Evolutionary conservation across 2,113 vertebrate genomes (phyloP), one percentile per base, ranked within the genome.

Genomic region (Pachyramphus minor): DNA sequence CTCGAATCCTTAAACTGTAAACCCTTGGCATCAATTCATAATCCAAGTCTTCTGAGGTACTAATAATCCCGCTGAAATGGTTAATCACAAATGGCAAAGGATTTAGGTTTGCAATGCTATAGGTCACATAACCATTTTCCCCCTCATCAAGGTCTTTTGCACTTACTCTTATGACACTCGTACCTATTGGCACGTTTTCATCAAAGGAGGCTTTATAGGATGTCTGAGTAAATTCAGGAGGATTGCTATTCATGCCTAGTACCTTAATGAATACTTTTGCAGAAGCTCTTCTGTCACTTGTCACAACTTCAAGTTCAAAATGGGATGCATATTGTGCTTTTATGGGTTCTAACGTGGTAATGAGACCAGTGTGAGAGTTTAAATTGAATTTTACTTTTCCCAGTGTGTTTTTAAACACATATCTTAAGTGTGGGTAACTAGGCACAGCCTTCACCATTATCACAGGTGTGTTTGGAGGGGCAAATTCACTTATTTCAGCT

Each of bases 21-120:
- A 99, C 98, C 69, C 99, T 99, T 12, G 99, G 99, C 99, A 99
- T 99, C 81, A 99, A 95, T 84, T 99, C 99, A 87, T 99, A 99
- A 98, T 99, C 99, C 82, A 99, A 92, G 41, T 97, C 97, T 95
- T 99, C 98, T 3, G 98, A 98, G n/a, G 99, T 99, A 83, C 98
- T 99, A 97, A 99, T 98, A 31, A 98, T 96, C 30, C 99, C 99
- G 12, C 97, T 98, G 95, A 99, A 99, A 95, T 99, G 99, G 97
- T 99, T 98, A 20, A 99, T 99, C 66, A 97, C 98, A 95, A 99
- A 99, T 0, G 99, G 99, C 91, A 99, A 98, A 12, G 98, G 98
- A 95, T 96, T 98, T 39, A 98, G 39, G 71, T 99, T 99, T 64
- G 99, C 98, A 58, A 99, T 99, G 91, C 98, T 99, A 91, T 99